Base-by-base conservation (phyloP, 2,888 invertebrate genomes). In the Drosophila paranaensis region DNA sequence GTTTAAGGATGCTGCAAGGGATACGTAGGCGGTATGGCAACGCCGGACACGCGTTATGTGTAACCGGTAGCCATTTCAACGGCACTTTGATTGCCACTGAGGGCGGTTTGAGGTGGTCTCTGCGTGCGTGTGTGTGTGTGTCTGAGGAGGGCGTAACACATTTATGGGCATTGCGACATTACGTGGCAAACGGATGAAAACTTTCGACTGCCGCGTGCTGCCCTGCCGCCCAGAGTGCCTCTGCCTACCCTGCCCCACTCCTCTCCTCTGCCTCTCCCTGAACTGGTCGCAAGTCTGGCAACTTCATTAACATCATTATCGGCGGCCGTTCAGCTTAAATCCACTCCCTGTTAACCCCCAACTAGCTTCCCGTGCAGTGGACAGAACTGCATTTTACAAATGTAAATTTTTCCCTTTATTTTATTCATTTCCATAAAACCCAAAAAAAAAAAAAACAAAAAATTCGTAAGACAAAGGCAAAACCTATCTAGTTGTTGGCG, bases 51-150 rank as follows among this genome's bases (percentile, higher is more conserved):
- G 81, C 87, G 83, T 86, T 86, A 87, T 88, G 84, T 89, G 84
- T 86, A 88, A 84, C 84, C 84, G 89, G 84, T 84, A 88, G 84
- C 84, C 87, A 84, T 84, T 84, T 89, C 74, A 81, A 79, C 89
- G 81, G 78, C 72, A 74, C 71, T 85, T 82, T 82, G 86, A 88
- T 88, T 85, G 54, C 81, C 67, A 64, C 57, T 37, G 48, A 39
- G 40, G 48, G 46, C 9, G 25, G 54, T 27, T 10, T n/a, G 10
- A 20, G 37, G 37, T 35, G 10, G 33, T 35, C 37, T 13, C 10
- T 16, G 46, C 16, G 13, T 33, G 50, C 16, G 50, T 16, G 16
- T 33, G 39, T 10, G 25, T 6, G 37, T 8, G 35, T 16, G 51
- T 8, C 10, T 37, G 46, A 25, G 57, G 33, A 30, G 46, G 89